A percentile compares a stretch with the other conserved stretches of the same genome.
Evolutionary conservation across 2,888 invertebrate genomes (phyloP).

Genomic region (Polietes domitor): DNA sequence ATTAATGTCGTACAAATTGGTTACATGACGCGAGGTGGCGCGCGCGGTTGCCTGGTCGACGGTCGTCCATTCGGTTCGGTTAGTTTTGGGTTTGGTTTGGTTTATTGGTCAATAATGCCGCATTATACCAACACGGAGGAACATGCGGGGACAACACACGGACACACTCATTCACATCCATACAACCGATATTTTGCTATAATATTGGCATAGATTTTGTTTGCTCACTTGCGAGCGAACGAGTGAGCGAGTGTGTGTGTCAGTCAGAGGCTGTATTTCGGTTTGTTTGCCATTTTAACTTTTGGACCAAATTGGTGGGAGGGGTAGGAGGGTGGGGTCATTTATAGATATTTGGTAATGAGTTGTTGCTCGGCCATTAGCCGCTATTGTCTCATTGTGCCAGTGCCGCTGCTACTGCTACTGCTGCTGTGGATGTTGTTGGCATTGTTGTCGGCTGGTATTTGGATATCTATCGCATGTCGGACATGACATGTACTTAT

Average conservation of each 20-base stretch:
- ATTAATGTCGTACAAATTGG: constrained; percentile 71
- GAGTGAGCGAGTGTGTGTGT: constrained; percentile 1
- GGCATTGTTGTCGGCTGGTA: background rate
- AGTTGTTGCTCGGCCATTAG: constrained; percentile 44
- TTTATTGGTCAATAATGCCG: constrained; percentile 59
- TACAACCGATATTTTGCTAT: constrained; percentile 41
- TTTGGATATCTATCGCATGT: constrained; percentile 57
- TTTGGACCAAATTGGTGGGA: constrained; percentile 16
- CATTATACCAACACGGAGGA: constrained; percentile 23
- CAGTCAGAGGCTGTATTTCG: background rate
- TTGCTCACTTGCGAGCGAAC: too few species aligned
- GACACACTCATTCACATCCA: constrained; percentile 35
- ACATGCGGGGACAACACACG: too few species aligned
- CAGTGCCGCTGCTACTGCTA: background rate
- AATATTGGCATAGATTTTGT: constrained; percentile 55
- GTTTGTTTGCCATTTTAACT: constrained; percentile 38
- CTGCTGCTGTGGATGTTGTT: constrained; percentile 20
- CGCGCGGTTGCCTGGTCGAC: background rate
- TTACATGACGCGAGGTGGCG: constrained; percentile 65
- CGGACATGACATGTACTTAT: constrained; percentile 64
- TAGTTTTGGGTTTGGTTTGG: constrained; percentile 65
- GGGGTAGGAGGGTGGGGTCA: too few species aligned
- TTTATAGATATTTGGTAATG: constrained; percentile 47
- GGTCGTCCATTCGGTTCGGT: constrained; percentile 50
- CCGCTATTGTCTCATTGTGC: constrained; percentile 39